Evolutionary conservation across 2,888 invertebrate species (phyloP), one percentile per base, ranked within the genome.

Genomic region (Pogonocherus hispidulus): DNA sequence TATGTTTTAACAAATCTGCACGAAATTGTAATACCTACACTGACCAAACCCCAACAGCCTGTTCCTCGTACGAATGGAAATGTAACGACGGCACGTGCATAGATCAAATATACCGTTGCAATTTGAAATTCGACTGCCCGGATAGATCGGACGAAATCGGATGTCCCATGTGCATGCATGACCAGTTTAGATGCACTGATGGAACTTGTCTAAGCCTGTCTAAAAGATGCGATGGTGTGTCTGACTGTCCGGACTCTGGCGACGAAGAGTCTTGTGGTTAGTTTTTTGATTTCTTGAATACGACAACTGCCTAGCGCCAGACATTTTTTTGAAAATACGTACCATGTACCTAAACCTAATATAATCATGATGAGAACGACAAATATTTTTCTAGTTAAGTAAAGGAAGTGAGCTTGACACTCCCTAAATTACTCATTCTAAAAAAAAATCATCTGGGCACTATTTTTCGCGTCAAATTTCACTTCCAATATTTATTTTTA

Each of bases 121-220:
- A 91, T 84, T 85, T 87, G 78, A 85, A 85, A 75, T 88, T 88
- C 49, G 97, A 98, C 84, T 98, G 98, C 82, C 85, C 86, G 0
- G 95, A 95, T 81, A 88, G 89, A 35, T 91, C 92, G 51, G 95
- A 96, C 84, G 95, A 96, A 86, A 82, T 90, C 62, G 92, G 92
- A 76, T 95, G 95, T 85, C 87, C 92, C 68, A 81, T 83, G 37
- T 88, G 88, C 82, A 78, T 80, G 65, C 80, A 82, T 14, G 88
- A 89, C 71, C 86, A 90, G 80, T 91, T 87, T 83, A 85, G 87
- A 44, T 91, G 91, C 80, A 83, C 84, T 66, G 87, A 89, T 76
- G 90, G 90, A 22, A 85, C 84, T 67, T 90, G 90, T 77, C 80
- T 90, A 63, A 84, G 80, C 69, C 82, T 87, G 62, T 82, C 83